Evolutionary conservation across 64 coral and sea anemone species (phyloP), one percentile per base, ranked within the genome.

Genomic region (Stichodactyla helianthus): DNA sequence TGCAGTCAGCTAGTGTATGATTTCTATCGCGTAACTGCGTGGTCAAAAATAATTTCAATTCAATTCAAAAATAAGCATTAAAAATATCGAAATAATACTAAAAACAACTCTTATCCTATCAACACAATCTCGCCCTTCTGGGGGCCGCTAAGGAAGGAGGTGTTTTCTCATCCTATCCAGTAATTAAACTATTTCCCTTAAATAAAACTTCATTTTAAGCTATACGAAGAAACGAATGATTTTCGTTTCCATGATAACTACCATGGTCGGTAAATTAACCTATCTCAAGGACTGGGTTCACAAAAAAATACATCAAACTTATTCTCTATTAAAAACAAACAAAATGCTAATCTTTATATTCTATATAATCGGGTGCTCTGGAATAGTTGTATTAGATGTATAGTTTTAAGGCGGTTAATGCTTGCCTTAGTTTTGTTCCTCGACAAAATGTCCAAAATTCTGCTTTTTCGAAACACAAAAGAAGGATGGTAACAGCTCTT

Each of bases 31-130:
- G 62, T 65, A 7, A 65, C 22, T 65, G 62, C 59, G 62, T 65
- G 62, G 4, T n/a, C 62, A 65, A 65, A 65, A 65, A 22, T 65
- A 65, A 65, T n/a, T 65, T 65, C 7, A 6, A 65, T 65, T 65
- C 19, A 65, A 65, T 65, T 65, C 18, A 13, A 22, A 65, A 65
- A n/a, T n/a, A 65, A n/a, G 62, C 62, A 65, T 65, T 65, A 65
- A 65, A 65, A 65, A 65, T 65, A 65, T 65, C 62, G 62, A 7
- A n/a, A 65, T 65, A n/a, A 65, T 65, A 65, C 20, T 65, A 65
- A 65, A 65, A 65, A 17, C 18, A 65, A 65, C 62, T 64, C 61
- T n/a, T 64, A 65, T 65, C 62, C 2, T 23, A n/a, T 22, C 19
- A 65, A n/a, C 22, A n/a, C 18, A 65, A 65, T 65, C 35, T 65